These are phyloP conservation scores for Pegoplata infirma DNA, from an alignment of 2,888 invertebrate species.

Conservation along the genomic window DNA sequence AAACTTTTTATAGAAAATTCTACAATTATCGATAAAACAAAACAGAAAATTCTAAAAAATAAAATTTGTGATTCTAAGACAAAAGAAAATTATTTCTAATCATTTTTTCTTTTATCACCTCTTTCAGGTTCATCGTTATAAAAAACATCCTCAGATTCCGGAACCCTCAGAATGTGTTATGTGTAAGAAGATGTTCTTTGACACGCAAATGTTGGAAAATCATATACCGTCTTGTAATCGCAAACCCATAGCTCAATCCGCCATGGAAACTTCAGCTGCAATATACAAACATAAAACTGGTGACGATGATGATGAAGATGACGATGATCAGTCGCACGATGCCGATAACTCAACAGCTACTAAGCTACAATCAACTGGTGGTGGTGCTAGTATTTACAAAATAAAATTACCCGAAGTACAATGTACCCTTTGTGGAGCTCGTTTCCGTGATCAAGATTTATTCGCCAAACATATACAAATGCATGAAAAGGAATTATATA, in stretches of 20 bases:
- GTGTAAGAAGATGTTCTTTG: constrained; percentile 78
- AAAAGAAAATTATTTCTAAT: background rate
- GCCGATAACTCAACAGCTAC: constrained; percentile 30
- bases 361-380: constrained; percentile 17
- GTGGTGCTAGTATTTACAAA: constrained; percentile 68
- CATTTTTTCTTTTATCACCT: background rate
- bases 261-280: constrained; percentile 66
- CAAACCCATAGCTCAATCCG: constrained; percentile 68
- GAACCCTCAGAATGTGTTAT: constrained; percentile 76
- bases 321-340: constrained; percentile 59
- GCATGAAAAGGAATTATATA: constrained; percentile 76
- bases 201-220: constrained; percentile 76
- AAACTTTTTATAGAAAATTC: too few relatives aligned
- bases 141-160: constrained; percentile 78
- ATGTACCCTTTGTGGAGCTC: constrained; percentile 76
- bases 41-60: too few relatives aligned
- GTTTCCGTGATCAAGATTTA: constrained; percentile 76
- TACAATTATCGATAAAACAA: too few relatives aligned
- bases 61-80: too few relatives aligned
- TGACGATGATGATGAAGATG: constrained; percentile 52
- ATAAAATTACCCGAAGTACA: constrained; percentile 75
- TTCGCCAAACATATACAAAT: constrained; percentile 77
- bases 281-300: constrained; percentile 67
- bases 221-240: constrained; percentile 75
- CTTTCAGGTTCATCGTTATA: constrained; percentile 77